Evolutionary conservation across 2,888 invertebrate genomes (phyloP).

Genomic region (Scaptomyza tumidula): DNA sequence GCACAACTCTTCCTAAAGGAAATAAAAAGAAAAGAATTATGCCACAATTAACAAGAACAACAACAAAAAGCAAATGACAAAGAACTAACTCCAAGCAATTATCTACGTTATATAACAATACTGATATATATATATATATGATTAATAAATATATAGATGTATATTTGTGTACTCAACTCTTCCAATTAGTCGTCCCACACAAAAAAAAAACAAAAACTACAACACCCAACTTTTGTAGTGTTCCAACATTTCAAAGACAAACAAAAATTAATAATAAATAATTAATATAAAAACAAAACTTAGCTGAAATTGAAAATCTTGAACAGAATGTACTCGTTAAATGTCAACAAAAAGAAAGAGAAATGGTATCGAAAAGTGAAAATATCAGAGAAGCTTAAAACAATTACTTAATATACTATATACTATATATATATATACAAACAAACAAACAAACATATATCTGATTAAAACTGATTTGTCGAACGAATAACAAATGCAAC

Average conservation of each 20-base stretch:
- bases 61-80: slow-evolving; percentile 26
- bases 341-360: slow-evolving; percentile 46
- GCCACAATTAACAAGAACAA: slow-evolving; percentile 65
- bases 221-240: slow-evolving; percentile 59
- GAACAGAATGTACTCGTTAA: too few species aligned
- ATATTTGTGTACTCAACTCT: slow-evolving; percentile 63
- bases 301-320: slow-evolving; percentile 73
- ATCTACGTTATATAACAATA: slow-evolving; percentile 50
- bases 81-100: slow-evolving; percentile 76
- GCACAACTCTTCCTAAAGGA: slow-evolving; percentile 79
- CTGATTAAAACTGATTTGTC: slow-evolving; percentile 13
- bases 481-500: slow-evolving; percentile 11
- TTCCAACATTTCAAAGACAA: slow-evolving; percentile 50
- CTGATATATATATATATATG: slow-evolving; percentile 14
- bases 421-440: slow-evolving; percentile 24
- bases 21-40: slow-evolving; percentile 63
- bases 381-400: slow-evolving; percentile 55
- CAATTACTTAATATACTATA: slow-evolving; percentile 22
- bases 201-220: slow-evolving; percentile 8
- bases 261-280: slow-evolving; percentile 15
- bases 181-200: slow-evolving; percentile 59
- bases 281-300: slow-evolving; percentile 35
- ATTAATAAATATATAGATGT: slow-evolving; percentile 29
- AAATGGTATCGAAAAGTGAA: slow-evolving; percentile 38
- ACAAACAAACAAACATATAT: slow-evolving; percentile 20